Evolutionary conservation across 2,113 vertebrate genomes (phyloP).

Genomic region (Puma concolor): DNA sequence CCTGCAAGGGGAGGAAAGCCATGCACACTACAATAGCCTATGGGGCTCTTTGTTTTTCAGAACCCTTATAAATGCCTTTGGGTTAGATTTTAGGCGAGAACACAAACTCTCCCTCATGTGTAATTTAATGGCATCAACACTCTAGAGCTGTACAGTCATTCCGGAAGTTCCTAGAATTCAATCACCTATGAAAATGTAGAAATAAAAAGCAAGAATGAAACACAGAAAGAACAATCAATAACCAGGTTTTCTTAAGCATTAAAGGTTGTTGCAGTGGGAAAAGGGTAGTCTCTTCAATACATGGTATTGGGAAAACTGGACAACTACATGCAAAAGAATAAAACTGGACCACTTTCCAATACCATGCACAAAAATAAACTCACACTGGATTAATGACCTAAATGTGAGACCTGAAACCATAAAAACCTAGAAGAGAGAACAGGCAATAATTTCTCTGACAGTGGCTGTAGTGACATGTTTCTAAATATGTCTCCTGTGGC

Average conservation of each 20-base stretch:
- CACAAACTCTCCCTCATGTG: neutral
- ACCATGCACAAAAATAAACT: too few species aligned
- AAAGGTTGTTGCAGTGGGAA: neutral
- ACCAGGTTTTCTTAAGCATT: neutral
- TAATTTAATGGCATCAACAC: neutral
- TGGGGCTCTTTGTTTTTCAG: neutral
- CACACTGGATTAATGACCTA: too few species aligned
- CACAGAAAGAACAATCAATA: neutral
- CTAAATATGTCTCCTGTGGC: neutral
- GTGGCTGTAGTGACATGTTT: neutral
- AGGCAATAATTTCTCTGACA: neutral
- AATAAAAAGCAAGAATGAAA: neutral
- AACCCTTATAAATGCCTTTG: neutral
- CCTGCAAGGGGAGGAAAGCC: neutral
- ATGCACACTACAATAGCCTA: neutral
- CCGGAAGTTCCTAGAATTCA: neutral
- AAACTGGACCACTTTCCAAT: too few species aligned
- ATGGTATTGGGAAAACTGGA: neutral
- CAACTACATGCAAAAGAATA: too few species aligned
- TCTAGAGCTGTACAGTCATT: neutral
- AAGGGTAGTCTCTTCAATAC: neutral
- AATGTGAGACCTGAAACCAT: too few species aligned
- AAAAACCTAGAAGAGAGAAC: neutral
- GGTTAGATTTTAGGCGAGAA: neutral
- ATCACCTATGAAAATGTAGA: neutral